phyloP scores from a whole-genome alignment of 2,113 vertebrate species.

The Gasterosteus nipponicus region DNA sequence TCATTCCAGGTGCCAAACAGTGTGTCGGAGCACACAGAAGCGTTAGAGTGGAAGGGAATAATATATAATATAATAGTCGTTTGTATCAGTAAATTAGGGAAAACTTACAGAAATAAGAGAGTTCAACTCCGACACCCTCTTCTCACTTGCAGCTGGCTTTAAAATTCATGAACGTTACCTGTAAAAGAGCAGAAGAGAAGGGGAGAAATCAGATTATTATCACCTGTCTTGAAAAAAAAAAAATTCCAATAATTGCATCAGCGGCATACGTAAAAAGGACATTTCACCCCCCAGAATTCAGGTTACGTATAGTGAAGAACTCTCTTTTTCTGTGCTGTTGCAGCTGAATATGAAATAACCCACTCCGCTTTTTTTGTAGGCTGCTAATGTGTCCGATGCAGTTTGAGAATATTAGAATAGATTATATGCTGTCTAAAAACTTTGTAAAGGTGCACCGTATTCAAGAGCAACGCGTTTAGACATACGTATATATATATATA shows the following conservation, averaged over 20 bases:
- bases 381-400: no score
- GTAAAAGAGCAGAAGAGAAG: conserved; percentile 31
- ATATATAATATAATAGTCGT: not conserved
- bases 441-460: no score
- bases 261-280: not conserved
- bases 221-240: not conserved
- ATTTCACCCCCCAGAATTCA: not conserved
- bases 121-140: conserved; percentile 70
- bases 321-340: no score
- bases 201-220: not conserved
- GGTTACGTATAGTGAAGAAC: no score
- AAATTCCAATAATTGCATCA: no score
- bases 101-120: conserved; percentile 67
- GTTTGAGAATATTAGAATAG: no score
- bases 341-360: no score
- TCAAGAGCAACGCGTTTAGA: no score
- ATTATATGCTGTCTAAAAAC: no score
- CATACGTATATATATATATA: no score
- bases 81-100: no score
- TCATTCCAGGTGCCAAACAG: conserved; percentile 15
- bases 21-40: not conserved
- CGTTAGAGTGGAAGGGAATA: not conserved
- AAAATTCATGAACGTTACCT: conserved; percentile 73
- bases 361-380: no score
- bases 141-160: conserved; percentile 61